Conservation (phyloP, 2,797 vertebrate species). For the Telmatherina bonti region DNA sequence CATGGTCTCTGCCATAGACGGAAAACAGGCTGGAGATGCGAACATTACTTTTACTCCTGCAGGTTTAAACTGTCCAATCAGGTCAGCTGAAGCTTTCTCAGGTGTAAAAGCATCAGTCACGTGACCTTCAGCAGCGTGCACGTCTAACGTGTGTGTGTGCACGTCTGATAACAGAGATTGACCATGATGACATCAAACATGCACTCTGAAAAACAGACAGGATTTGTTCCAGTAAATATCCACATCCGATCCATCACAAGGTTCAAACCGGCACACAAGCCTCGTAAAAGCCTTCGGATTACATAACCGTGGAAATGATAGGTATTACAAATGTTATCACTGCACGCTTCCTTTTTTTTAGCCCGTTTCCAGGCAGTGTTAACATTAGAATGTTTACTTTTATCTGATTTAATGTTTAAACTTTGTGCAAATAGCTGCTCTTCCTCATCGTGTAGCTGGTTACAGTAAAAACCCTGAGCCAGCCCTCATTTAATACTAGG, state of each 20-base stretch:
- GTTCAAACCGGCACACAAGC: not conserved
- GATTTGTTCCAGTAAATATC: slow-evolving; percentile 35
- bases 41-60: not conserved
- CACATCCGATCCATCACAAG: slow-evolving; percentile 6
- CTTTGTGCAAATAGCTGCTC: not conserved
- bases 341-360: not conserved
- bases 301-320: not conserved
- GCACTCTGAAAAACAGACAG: slow-evolving; percentile 5
- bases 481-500: too few relatives aligned
- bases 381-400: not conserved
- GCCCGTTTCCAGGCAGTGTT: not conserved
- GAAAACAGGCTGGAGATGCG: slow-evolving; percentile 27
- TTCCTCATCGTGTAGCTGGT: not conserved
- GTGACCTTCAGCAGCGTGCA: not conserved
- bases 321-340: not conserved
- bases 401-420: not conserved
- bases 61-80: slow-evolving; percentile 9
- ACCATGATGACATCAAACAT: slow-evolving; percentile 31
- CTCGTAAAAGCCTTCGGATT: not conserved
- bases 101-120: not conserved
- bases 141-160: slow-evolving; percentile 22
- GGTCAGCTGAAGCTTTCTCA: slow-evolving; percentile 40
- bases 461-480: not conserved
- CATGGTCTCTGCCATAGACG: slow-evolving; percentile 19
- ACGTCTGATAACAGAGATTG: slow-evolving; percentile 31